Base-by-base conservation (phyloP, 2,797 vertebrate species). In the Megaceryle alcyon region DNA sequence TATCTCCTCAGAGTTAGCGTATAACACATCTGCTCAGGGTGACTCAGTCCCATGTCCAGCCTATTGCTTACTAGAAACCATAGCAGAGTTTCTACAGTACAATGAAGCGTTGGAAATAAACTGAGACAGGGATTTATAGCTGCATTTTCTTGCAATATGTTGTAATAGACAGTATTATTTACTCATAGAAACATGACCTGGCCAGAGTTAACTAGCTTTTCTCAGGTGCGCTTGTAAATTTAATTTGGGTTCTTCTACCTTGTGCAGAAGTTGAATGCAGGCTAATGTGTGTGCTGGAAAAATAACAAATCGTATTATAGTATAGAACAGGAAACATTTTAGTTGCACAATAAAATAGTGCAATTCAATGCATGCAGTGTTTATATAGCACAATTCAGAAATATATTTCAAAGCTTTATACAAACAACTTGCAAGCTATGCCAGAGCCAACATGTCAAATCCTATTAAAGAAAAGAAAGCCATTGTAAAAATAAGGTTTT, bases 181-280 rank as follows among this genome's bases (percentile, higher is more conserved):
- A 94, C 92, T 96, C 91, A 88, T 14, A 59, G 94, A 93, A 96
- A 95, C 65, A 51, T 82, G 95, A 96, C 70, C 93, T 65, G 81
- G 83, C 92, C 90, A 81, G 49, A 92, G 69, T 90, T 94, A 94
- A 95, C 92, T 75, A 95, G 81, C 92, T 96, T 93, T 95, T 78
- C 93, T 96, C 94, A 95, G 94, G 95, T 97, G 94, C 69, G 90
- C 96, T 93, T 96, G 90, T 96, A 96, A 96, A 97, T 96, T 95
- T 96, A 95, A 95, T 95, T 88, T 85, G 81, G 82, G 80, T 92
- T 87, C 80, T 81, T 96, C 81, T 94, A 93, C 70, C 60, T 94
- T n/a, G 8, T 83, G 70, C 75, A 95, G 75, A 86, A 93, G 83
- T 66, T 95, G 88, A 96, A 96, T 65, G 54, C 46, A 83, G 49